These are phyloP conservation scores for Eriosoma lanigerum DNA, from an alignment of 1,140 invertebrate genomes.

Conservation along the genomic window DNA sequence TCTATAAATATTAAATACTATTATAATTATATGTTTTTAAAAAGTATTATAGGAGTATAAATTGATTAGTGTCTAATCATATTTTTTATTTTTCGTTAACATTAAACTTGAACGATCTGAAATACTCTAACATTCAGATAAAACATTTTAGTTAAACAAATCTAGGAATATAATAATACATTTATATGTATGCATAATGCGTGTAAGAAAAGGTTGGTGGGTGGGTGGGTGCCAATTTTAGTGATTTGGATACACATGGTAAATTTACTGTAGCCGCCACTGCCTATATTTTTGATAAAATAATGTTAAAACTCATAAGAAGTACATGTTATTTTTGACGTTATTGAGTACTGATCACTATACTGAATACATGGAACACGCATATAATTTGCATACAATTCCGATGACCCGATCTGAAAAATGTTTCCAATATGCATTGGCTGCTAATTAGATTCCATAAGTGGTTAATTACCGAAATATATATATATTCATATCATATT, in stretches of 20 bases:
- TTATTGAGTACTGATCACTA: too few relatives aligned
- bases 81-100: slow-evolving; percentile 4
- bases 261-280: not conserved
- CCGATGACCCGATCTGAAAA: too few relatives aligned
- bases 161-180: not conserved
- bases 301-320: too few relatives aligned
- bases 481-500: too few relatives aligned
- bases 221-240: not conserved
- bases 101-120: not conserved
- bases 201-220: slow-evolving; percentile 1
- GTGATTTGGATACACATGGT: not conserved
- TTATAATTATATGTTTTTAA: not conserved
- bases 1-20: not conserved
- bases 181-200: slow-evolving; percentile 13
- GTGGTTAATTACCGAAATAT: too few relatives aligned
- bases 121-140: not conserved
- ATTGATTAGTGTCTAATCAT: not conserved
- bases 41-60: not conserved
- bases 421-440: too few relatives aligned
- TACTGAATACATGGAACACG: too few relatives aligned
- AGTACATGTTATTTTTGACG: too few relatives aligned
- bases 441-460: too few relatives aligned
- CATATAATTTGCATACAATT: too few relatives aligned
- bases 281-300: too few relatives aligned
- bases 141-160: slow-evolving; percentile 6